Percentiles rank a stretch among this genome's conserved stretches.
Evolutionary conservation across 2,888 invertebrate species (phyloP).

Genomic region (Disparrhopalites patrizii): DNA sequence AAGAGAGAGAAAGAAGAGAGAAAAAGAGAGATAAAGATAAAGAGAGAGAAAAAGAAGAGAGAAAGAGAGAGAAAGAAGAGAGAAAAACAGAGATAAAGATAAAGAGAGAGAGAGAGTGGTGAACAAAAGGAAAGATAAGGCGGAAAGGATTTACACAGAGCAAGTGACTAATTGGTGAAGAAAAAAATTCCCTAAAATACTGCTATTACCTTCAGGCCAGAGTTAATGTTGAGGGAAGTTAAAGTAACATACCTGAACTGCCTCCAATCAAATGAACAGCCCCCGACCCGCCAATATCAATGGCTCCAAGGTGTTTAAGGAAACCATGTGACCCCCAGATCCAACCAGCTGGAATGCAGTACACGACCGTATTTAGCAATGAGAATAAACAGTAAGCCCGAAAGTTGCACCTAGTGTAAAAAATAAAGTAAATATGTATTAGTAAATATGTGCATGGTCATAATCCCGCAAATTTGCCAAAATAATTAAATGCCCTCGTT

Average conservation of each 20-base stretch:
- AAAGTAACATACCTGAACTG: constrained; percentile 51
- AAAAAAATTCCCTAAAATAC: no score
- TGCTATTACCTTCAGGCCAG: no score
- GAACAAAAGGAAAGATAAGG: no score
- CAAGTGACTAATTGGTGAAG: no score
- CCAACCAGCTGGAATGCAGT: constrained; percentile 92
- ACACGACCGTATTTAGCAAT: constrained; percentile 79
- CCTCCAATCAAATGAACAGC: constrained; percentile 85
- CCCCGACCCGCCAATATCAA: constrained; percentile 89
- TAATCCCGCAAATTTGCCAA: background rate
- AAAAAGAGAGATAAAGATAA: no score
- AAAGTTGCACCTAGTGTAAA: constrained; percentile 72
- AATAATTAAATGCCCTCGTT: background rate
- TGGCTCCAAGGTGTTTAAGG: constrained; percentile 73
- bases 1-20: no score
- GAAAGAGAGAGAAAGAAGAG: no score
- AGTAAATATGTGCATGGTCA: background rate
- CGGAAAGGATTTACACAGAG: background rate
- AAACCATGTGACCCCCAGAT: constrained; percentile 86
- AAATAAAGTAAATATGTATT: background rate
- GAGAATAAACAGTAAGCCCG: constrained; percentile 88
- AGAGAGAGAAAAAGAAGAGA: no score
- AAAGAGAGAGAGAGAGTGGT: no score
- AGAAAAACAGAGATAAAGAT: no score
- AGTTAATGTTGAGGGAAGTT: background rate